These are phyloP conservation scores for Glyphotaelius pellucidus DNA, from an alignment of 2,888 invertebrate genomes.

Conservation along the genomic window DNA sequence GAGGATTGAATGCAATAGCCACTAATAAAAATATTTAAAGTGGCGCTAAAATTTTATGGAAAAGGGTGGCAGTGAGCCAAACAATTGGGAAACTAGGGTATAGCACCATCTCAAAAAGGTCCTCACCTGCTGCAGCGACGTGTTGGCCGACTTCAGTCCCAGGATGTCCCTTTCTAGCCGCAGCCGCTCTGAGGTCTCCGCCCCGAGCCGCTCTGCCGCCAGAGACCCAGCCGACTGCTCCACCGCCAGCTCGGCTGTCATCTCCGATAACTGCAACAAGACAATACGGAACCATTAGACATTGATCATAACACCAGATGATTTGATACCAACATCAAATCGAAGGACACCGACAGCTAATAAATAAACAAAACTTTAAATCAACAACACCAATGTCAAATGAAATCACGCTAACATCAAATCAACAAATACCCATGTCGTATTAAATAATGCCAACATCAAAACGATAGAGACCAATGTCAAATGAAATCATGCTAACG, in stretches of 20 bases:
- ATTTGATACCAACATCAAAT: background rate
- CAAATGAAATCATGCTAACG: too few species aligned
- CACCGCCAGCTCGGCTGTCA: constrained; percentile 94
- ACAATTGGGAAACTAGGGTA: too few species aligned
- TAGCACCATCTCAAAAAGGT: background rate
- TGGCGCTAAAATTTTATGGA: too few species aligned
- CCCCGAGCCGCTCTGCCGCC: constrained; percentile 93
- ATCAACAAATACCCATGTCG: background rate
- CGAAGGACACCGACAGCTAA: background rate
- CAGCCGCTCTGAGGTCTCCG: constrained; percentile 91
- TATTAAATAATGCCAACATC: background rate
- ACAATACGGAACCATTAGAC: background rate
- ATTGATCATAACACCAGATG: background rate
- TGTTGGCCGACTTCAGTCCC: constrained; percentile 87
- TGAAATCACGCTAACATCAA: background rate
- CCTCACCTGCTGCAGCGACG: constrained; percentile 81
- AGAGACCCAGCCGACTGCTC: constrained; percentile 94
- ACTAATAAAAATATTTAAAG: too few species aligned
- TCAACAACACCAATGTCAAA: background rate
- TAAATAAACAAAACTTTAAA: background rate
- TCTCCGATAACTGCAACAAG: constrained; percentile 88
- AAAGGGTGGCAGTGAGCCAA: too few species aligned
- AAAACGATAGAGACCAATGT: background rate
- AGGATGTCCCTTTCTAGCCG: constrained; percentile 92
- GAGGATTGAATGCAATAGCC: too few species aligned